Evolutionary conservation across 2,888 invertebrate species (phyloP).

Genomic region (Sinohyriopsis cumingii): DNA sequence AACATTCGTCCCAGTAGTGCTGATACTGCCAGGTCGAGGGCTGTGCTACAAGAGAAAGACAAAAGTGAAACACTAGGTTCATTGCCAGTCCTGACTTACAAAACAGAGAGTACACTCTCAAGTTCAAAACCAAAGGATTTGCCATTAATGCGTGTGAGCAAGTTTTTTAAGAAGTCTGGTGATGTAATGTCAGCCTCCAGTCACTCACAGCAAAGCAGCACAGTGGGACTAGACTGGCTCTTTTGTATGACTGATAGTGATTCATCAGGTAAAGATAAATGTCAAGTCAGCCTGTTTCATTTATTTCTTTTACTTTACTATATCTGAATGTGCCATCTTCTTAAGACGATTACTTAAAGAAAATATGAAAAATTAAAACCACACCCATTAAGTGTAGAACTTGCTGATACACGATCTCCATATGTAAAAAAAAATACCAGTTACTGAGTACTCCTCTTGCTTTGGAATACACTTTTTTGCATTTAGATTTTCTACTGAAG

Average conservation of each 20-base stretch:
- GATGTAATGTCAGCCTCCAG: conserved; percentile 19
- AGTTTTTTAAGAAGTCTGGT: conserved; percentile 34
- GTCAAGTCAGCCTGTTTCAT: no score
- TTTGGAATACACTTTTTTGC: no score
- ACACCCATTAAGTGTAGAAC: no score
- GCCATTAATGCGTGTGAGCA: conserved; percentile 32
- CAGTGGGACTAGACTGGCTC: conserved; percentile 79
- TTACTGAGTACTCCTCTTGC: no score
- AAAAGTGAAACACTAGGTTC: conserved; percentile 21
- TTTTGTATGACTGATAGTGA: conserved; percentile 73
- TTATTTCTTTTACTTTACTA: no score
- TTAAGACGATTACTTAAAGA: no score
- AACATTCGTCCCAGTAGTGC: conserved; percentile 39
- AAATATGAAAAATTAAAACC: no score
- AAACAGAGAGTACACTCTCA: conserved; percentile 7
- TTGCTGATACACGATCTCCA: no score
- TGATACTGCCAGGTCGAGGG: conserved; percentile 19
- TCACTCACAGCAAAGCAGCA: conserved; percentile 71
- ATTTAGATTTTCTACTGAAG: no score
- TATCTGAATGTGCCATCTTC: no score
- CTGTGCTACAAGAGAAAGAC: conserved; percentile 13
- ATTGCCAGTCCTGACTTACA: conserved; percentile 30
- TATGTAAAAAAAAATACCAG: no score
- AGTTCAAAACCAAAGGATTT: conserved; percentile 33
- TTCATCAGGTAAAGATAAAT: conserved; percentile 40